Conservation (phyloP, 2,113 vertebrate species). For the Theristicus caerulescens region DNA sequence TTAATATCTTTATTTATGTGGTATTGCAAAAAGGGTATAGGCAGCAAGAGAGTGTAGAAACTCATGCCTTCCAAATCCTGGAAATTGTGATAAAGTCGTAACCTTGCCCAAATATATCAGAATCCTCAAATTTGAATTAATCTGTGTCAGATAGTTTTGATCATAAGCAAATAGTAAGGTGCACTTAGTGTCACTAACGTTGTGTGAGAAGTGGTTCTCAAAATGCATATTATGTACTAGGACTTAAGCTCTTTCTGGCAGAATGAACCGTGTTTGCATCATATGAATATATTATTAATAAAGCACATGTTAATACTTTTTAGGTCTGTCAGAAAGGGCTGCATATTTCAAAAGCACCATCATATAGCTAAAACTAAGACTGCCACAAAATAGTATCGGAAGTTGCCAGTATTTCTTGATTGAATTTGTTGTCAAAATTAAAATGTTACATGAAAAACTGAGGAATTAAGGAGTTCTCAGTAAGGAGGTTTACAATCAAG, state of each 20-base stretch:
- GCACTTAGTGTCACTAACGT: neutral
- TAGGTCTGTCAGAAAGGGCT: neutral
- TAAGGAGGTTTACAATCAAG: neutral
- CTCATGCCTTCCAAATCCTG: neutral
- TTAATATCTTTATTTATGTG: neutral
- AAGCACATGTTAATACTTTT: neutral
- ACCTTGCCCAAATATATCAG: neutral
- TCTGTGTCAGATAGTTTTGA: neutral
- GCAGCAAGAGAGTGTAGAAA: neutral
- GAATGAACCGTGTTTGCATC: neutral
- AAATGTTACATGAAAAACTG: neutral
- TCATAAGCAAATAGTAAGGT: neutral
- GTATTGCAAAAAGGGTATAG: neutral
- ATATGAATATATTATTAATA: neutral
- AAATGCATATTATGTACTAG: neutral
- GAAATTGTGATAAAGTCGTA: neutral
- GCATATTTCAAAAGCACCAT: neutral
- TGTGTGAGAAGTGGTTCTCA: neutral
- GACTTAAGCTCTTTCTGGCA: neutral
- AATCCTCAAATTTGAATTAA: neutral
- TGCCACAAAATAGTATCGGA: neutral
- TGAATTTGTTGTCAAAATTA: neutral
- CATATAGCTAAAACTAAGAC: neutral
- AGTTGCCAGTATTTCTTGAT: neutral
- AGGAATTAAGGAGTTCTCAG: neutral